Percentiles rank a stretch among this genome's conserved stretches.
phyloP scores from a whole-genome alignment of 2,113 vertebrate species.

The Galemys pyrenaicus region DNA sequence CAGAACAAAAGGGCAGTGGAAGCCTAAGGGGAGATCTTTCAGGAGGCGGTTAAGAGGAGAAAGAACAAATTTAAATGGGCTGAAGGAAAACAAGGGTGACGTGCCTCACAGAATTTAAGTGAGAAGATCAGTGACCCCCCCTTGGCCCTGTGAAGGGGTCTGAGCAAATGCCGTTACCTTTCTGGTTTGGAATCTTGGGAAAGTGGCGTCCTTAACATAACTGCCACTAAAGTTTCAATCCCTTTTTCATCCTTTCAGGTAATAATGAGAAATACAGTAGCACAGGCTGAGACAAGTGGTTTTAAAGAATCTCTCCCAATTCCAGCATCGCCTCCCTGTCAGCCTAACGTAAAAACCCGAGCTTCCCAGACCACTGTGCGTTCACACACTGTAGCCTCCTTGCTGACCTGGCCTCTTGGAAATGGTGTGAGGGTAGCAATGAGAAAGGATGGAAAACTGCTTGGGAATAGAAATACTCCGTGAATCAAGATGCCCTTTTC shows the following conservation, averaged over 20 bases:
- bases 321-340: background rate
- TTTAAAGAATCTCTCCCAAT: background rate
- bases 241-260: background rate
- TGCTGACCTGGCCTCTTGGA: background rate
- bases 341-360: background rate
- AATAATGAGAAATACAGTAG: background rate
- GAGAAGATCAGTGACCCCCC: background rate
- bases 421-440: background rate
- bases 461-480: conserved; percentile 12
- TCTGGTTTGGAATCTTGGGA: background rate
- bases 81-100: background rate
- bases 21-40: background rate
- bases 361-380: background rate
- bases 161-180: background rate
- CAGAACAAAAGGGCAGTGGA: background rate
- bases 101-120: background rate
- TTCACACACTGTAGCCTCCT: background rate
- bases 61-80: background rate
- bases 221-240: background rate
- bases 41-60: background rate
- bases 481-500: conserved; percentile 25
- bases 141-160: background rate
- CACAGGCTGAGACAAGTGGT: background rate
- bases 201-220: background rate
- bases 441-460: background rate